phyloP scores from a whole-genome alignment of 1,140 invertebrate genomes.

The Zaprionus inermis region DNA sequence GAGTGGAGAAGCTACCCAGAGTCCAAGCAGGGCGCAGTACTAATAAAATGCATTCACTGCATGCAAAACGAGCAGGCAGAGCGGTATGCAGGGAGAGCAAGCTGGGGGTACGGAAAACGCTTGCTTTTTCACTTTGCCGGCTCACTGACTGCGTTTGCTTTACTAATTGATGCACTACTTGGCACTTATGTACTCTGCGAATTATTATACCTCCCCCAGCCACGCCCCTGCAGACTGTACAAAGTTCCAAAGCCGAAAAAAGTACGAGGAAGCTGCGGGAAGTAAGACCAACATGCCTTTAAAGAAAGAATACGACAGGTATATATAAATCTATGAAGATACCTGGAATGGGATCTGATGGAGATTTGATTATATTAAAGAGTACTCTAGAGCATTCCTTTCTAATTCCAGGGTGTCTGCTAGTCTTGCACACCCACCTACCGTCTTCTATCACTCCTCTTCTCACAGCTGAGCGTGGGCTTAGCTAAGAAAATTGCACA shows the following conservation, averaged over 20 bases:
- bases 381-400: not conserved
- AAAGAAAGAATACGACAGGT: too few species aligned
- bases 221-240: not conserved
- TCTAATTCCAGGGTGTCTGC: not conserved
- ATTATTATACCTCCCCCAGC: constrained; percentile 43
- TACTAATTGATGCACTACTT: constrained; percentile 76
- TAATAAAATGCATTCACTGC: constrained; percentile 39
- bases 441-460: not conserved
- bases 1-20: not conserved
- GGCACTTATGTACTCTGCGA: constrained; percentile 67
- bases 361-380: too few species aligned
- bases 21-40: not conserved
- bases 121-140: constrained; percentile 69
- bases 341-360: too few species aligned
- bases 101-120: too few species aligned
- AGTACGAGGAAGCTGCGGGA: not conserved
- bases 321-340: too few species aligned
- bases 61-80: not conserved
- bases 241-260: not conserved
- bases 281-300: not conserved
- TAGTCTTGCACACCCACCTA: not conserved
- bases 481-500: constrained; percentile 5
- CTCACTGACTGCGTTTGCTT: constrained; percentile 75
- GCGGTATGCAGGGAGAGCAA: not conserved
- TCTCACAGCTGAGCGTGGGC: not conserved